Percentiles rank a stretch among this genome's conserved stretches.
These are phyloP conservation scores for Allobates femoralis DNA, from an alignment of 2,797 vertebrate genomes.

Conservation along the genomic window DNA sequence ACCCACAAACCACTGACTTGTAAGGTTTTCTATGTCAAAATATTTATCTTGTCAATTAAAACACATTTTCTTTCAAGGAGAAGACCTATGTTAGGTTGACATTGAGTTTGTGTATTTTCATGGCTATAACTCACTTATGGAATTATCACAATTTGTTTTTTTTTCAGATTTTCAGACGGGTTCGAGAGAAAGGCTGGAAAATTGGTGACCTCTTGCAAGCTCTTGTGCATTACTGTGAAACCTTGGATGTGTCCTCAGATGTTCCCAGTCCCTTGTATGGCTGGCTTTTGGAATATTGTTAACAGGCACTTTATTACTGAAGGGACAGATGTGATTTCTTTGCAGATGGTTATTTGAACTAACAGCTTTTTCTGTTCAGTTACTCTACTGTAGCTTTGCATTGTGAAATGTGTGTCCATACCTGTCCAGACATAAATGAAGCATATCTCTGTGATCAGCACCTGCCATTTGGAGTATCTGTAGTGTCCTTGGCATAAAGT, in stretches of 20 bases:
- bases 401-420: constrained; percentile 67
- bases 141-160: constrained; percentile 52
- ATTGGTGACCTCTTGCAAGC: constrained; percentile 90
- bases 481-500: constrained; percentile 62
- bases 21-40: constrained; percentile 58
- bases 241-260: constrained; percentile 66
- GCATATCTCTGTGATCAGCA: constrained; percentile 70
- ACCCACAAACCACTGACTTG: constrained; percentile 65
- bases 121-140: not conserved
- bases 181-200: constrained; percentile 85
- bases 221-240: constrained; percentile 88
- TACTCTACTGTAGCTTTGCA: constrained; percentile 71
- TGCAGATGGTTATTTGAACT: constrained; percentile 65
- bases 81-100: not conserved
- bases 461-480: constrained; percentile 64
- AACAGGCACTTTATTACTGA: constrained; percentile 68
- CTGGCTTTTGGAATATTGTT: constrained; percentile 90
- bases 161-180: constrained; percentile 80
- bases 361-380: constrained; percentile 69
- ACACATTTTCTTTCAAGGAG: not conserved
- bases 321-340: constrained; percentile 61
- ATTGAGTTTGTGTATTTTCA: not conserved
- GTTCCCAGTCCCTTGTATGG: constrained; percentile 79
- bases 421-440: constrained; percentile 70
- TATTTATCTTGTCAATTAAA: constrained; percentile 51